These are phyloP conservation scores for Amiota communis DNA, from an alignment of 2,888 invertebrate species.

Conservation along the genomic window DNA sequence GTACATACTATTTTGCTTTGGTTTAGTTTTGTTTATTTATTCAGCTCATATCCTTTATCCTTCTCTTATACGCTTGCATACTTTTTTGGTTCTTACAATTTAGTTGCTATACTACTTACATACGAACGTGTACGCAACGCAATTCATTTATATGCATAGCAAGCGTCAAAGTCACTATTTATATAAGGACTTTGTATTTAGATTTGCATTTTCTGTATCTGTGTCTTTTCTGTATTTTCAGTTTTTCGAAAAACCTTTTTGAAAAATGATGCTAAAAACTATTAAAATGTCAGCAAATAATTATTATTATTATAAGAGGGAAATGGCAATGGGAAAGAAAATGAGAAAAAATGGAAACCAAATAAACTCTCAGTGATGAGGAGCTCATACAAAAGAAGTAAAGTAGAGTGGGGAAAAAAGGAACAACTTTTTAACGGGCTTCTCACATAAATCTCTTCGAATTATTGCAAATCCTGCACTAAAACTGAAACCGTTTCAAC, in stretches of 20 bases:
- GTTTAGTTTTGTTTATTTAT: no score
- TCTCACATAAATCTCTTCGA: slow-evolving; percentile 56
- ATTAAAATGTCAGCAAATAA: slow-evolving; percentile 64
- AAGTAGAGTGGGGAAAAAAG: no score
- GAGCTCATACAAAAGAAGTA: no score
- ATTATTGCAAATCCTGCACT: slow-evolving; percentile 58
- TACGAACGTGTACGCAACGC: no score
- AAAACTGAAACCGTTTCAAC: slow-evolving; percentile 50
- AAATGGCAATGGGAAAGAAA: neutral
- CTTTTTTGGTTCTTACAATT: no score
- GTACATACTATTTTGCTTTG: no score
- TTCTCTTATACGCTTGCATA: no score
- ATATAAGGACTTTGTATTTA: neutral
- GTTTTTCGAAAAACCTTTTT: neutral
- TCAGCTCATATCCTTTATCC: no score
- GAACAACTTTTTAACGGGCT: neutral
- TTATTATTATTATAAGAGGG: slow-evolving; percentile 60
- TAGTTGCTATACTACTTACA: no score
- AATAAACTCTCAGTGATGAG: no score
- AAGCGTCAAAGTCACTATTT: slow-evolving; percentile 6
- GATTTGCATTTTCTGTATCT: slow-evolving; percentile 20
- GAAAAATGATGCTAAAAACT: slow-evolving; percentile 52
- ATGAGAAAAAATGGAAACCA: neutral
- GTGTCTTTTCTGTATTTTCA: no score
- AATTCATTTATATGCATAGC: neutral